phyloP scores from a whole-genome alignment of 2,888 invertebrate genomes.

The Monopis laevigella region DNA sequence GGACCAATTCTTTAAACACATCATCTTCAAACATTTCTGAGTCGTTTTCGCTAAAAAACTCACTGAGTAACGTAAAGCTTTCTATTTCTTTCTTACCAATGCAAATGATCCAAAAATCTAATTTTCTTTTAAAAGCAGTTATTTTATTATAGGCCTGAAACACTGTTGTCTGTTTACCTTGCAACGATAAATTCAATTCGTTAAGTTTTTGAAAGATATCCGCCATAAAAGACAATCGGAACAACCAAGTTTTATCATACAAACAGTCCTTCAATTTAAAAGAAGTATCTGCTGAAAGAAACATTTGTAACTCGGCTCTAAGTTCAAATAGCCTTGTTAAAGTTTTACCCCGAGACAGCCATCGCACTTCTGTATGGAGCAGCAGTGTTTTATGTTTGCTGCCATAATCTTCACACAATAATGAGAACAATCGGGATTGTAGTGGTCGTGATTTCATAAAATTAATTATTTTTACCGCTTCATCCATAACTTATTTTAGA shows the following conservation, averaged over 20 bases:
- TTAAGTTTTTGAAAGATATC: slow-evolving; percentile 22
- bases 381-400: slow-evolving; percentile 21
- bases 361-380: slow-evolving; percentile 25
- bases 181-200: slow-evolving; percentile 23
- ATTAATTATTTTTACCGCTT: slow-evolving; percentile 23
- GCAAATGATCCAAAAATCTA: slow-evolving; percentile 24
- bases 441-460: slow-evolving; percentile 21
- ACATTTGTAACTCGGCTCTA: slow-evolving; percentile 23
- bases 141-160: slow-evolving; percentile 24
- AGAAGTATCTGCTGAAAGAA: slow-evolving; percentile 20
- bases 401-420: slow-evolving; percentile 19
- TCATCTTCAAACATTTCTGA: slow-evolving; percentile 21
- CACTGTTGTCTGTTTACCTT: slow-evolving; percentile 26
- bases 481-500: slow-evolving; percentile 18
- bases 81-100: slow-evolving; percentile 22
- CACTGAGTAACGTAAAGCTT: slow-evolving; percentile 25
- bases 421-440: slow-evolving; percentile 19
- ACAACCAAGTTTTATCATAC: slow-evolving; percentile 20
- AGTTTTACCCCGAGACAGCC: slow-evolving; percentile 24
- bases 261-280: slow-evolving; percentile 22
- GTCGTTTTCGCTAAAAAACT: slow-evolving; percentile 24
- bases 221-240: slow-evolving; percentile 21
- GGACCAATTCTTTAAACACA: slow-evolving; percentile 23
- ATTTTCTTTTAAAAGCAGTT: slow-evolving; percentile 24
- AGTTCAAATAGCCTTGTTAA: slow-evolving; percentile 22